phyloP scores from a whole-genome alignment of 2,888 invertebrate species.

The Lithophane ornitopus region DNA sequence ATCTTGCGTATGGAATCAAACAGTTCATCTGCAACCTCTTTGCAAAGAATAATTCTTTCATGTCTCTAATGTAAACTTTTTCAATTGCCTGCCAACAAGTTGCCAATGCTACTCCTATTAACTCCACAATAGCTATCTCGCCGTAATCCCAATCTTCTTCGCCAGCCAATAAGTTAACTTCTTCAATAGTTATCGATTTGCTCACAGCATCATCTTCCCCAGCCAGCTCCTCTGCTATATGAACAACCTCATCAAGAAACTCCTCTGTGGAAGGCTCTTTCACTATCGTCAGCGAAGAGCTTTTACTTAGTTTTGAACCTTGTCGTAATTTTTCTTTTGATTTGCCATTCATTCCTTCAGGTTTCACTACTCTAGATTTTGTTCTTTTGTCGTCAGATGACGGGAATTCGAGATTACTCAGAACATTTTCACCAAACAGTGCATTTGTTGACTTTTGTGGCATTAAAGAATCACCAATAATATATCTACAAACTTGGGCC shows the following conservation, averaged over 20 bases:
- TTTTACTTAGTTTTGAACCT: slow-evolving; percentile 77
- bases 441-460: slow-evolving; percentile 78
- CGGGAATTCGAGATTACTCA: slow-evolving; percentile 81
- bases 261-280: slow-evolving; percentile 74
- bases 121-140: slow-evolving; percentile 80
- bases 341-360: slow-evolving; percentile 76
- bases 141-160: slow-evolving; percentile 88
- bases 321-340: slow-evolving; percentile 78
- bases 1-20: slow-evolving; percentile 90
- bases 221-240: slow-evolving; percentile 66
- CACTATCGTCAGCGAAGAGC: slow-evolving; percentile 73
- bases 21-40: slow-evolving; percentile 89
- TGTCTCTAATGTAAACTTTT: slow-evolving; percentile 86
- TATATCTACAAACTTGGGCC: slow-evolving; percentile 86
- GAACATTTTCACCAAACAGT: slow-evolving; percentile 84
- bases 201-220: slow-evolving; percentile 68
- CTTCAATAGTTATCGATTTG: slow-evolving; percentile 67
- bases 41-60: slow-evolving; percentile 90
- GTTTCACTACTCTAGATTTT: slow-evolving; percentile 83
- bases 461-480: slow-evolving; percentile 83
- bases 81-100: slow-evolving; percentile 89
- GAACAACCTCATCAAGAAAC: slow-evolving; percentile 63
- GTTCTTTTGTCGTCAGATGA: slow-evolving; percentile 79
- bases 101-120: slow-evolving; percentile 82
- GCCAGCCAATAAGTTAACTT: slow-evolving; percentile 79